phyloP scores from a whole-genome alignment of 1,140 invertebrate genomes.

The Drosophila leontia region DNA sequence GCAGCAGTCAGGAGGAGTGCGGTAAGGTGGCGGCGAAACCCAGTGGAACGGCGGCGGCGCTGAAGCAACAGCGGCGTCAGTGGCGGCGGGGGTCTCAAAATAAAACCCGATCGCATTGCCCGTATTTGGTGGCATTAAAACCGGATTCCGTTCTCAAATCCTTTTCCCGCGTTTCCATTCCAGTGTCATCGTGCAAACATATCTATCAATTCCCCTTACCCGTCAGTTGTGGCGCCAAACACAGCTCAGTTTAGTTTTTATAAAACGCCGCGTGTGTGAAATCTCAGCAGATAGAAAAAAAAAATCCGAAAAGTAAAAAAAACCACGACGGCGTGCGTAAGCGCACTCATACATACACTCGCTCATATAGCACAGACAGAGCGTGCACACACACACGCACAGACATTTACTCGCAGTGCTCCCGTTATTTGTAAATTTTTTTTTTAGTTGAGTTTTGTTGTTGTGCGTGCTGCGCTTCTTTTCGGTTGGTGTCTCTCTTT shows the following conservation, averaged over 20 bases:
- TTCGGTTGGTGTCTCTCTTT: conserved; percentile 49
- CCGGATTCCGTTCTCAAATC: conserved; percentile 13
- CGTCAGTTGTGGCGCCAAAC: conserved; percentile 21
- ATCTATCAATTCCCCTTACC: background rate
- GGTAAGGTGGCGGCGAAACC: conserved; percentile 10
- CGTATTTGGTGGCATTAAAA: conserved; percentile 37
- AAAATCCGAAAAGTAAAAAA: background rate
- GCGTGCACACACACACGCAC: conserved; percentile 8
- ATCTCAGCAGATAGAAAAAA: conserved; percentile 10
- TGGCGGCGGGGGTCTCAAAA: conserved; percentile 14
- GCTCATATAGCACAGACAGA: conserved; percentile 18
- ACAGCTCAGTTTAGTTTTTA: conserved; percentile 1
- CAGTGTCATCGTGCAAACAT: background rate
- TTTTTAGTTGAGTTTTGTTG: conserved; percentile 45
- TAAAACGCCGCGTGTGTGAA: conserved; percentile 14
- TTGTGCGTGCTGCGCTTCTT: conserved; percentile 40
- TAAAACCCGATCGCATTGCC: conserved; percentile 26
- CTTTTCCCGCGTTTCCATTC: conserved; percentile 39
- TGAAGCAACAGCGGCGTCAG: conserved; percentile 15
- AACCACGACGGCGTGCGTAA: conserved; percentile 33
- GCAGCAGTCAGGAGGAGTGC: conserved; percentile 15
- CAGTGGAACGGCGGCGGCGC: conserved; percentile 2
- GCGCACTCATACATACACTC: conserved; percentile 21
- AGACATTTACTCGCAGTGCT: conserved; percentile 26
- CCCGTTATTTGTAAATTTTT: conserved; percentile 30